Evolutionary conservation across 2,888 invertebrate genomes (phyloP), one percentile per base, ranked within the genome.

Genomic region (Euphydryas editha): DNA sequence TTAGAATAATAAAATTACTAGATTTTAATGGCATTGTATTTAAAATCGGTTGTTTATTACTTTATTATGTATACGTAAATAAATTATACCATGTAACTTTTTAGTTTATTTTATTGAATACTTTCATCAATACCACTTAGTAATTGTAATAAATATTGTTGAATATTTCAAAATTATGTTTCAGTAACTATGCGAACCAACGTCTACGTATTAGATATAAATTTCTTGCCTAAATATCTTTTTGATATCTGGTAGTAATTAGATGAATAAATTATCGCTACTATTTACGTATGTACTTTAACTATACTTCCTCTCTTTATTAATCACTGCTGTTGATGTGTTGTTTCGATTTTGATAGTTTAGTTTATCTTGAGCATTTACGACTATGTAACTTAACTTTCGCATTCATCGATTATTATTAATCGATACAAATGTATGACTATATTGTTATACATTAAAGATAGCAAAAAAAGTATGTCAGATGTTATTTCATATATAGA

Each of bases 401-500:
- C 20, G 30, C 18, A 57, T 49, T 37, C 39, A 62, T 62, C 30
- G 62, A 62, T 21, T 46, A 8, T 21, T 46, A 8, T 30, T 30
- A 7, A 30, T 30, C 30, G 30, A 30, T 30, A 30, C 17, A 21
- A 49, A 21, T 17, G 17, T 24, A n/a, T 17, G 58, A 44, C 21
- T 18, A 5, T 30, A 21, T 24, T n/a, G 21, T 24, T 44, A 24
- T 49, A 56, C 24, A 17, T 2, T n/a, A 58, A 20, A 61, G 51
- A 49, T 54, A 17, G 49, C 36, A n/a, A n/a, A 49, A 59, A 39
- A 65, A 62, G 59, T 47, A 37, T 65, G 42, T 55, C 46, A 55
- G 46, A 24, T 36, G 51, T 68, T 58, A 39, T 57, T 66, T 61
- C 49, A 59, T 63, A 62, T 68, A 66, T 62, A 66, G 55, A 60